Percentiles rank a stretch among this genome's conserved stretches.
Evolutionary conservation across 1,140 invertebrate species (phyloP).

Genomic region (Apocrypta bakeri): DNA sequence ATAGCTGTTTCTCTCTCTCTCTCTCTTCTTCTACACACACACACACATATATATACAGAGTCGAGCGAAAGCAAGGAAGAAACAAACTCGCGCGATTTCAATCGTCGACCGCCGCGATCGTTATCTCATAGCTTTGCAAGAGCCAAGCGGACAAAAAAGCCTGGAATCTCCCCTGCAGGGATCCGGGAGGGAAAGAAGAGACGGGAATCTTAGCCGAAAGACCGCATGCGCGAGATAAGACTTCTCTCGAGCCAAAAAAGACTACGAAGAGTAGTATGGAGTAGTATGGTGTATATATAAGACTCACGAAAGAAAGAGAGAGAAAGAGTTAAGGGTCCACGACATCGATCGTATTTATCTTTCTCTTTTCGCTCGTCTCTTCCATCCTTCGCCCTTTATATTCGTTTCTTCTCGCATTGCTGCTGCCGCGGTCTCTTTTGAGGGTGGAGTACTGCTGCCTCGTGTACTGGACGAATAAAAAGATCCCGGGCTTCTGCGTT

Average conservation of each 20-base stretch:
- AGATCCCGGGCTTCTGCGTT: conserved; percentile 49
- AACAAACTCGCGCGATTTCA: conserved; percentile 53
- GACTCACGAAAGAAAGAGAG: conserved; percentile 55
- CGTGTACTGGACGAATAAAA: background rate
- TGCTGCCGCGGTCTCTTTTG: conserved; percentile 65
- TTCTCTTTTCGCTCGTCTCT: conserved; percentile 40
- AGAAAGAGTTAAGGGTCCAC: conserved; percentile 55
- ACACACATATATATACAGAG: no score
- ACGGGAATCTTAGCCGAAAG: conserved; percentile 53
- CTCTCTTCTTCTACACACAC: no score
- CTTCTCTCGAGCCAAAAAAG: conserved; percentile 33
- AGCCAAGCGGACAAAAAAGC: conserved; percentile 40
- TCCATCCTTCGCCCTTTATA: conserved; percentile 40
- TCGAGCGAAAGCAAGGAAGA: conserved; percentile 39
- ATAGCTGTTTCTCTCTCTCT: no score
- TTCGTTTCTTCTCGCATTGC: conserved; percentile 50
- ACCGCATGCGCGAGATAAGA: conserved; percentile 46
- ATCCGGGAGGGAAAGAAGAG: conserved; percentile 48
- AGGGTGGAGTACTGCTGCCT: conserved; percentile 57
- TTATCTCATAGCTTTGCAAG: conserved; percentile 16
- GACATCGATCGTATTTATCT: conserved; percentile 68
- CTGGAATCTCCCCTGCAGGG: conserved; percentile 38
- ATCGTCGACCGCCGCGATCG: conserved; percentile 51
- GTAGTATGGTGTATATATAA: background rate
- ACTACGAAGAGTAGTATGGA: background rate